Base-by-base conservation (phyloP, 2,113 vertebrate genomes). In the Turdus rufiventris region DNA sequence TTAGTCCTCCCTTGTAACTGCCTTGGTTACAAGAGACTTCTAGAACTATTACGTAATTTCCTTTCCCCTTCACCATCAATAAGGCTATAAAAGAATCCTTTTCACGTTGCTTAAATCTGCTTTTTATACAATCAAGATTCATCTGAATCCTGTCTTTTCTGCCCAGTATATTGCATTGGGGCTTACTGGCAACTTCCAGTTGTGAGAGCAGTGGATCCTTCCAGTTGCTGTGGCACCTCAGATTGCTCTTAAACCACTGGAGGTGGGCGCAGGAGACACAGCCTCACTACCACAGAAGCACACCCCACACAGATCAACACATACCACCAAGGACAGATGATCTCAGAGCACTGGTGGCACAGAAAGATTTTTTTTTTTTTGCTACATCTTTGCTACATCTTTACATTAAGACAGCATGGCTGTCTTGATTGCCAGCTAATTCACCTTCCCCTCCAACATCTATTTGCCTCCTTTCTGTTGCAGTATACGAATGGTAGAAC, bases 251-350 rank as follows among this genome's bases (percentile, higher is more conserved):
- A 57, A 17, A 58, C 12, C 18, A 40, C 33, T 10, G 47, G 60
- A 81, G 45, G 14, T 0, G 12, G 61, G 42, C 82, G 34, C n/a
- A 85, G 66, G 23, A 77, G 26, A 91, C 23, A 26, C 3, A 17
- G 20, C 9, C 36, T 58, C 88, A 57, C 0, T 2, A 53, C 45
- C 38, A 50, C 0, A 2, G 29, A 42, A 76, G n/a, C 12, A 36
- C 36, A 66, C 9, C 16, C 42, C 47, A 43, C 24, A 13, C 18
- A 48, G 40, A 45, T 45, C 33, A 47, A 3, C 23, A 43, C 0
- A 0, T 18, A 53, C 42, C 43, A 67, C 17, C 79, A 67, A 68
- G n/a, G 47, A 78, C n/a, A 91, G 31, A 31, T 38, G 33, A 72
- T 58, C 29, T 54, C 48, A 56, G 54, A 33, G 71, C 34, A 43